Base-by-base conservation (phyloP, 2,888 invertebrate genomes). In the Thera obeliscata region DNA sequence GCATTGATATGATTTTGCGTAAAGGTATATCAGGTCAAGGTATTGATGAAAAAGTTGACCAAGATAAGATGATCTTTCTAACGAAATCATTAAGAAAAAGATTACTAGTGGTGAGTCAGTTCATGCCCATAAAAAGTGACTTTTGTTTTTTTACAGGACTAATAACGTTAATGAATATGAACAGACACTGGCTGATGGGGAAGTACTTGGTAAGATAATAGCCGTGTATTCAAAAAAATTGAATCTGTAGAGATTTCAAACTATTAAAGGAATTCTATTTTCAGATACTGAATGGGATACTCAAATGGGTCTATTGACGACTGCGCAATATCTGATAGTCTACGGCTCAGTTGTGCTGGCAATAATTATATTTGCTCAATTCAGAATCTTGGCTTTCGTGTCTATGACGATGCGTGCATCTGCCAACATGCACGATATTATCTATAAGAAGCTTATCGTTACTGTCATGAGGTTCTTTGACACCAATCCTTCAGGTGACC, bases 381-480 rank as follows among this genome's bases (percentile, higher is more conserved):
- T 90, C 2, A 89, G 96, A 69, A 95, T 96, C 61, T 76, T 94
- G 0, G 78, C 95, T 2, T 96, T 96, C 81, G 96, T 95, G 67
- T 82, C 87, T 41, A 91, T 94, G 76, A 95, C 95, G 60, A 95
- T 96, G 88, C 94, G 94, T 43, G 95, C 96, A 0, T 96, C 96
- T 2, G 91, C 93, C 72, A 95, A 95, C 73, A 91, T 98, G 38
- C 98, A 98, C 83, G 94, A 96, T 76, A 85, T 87, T 1, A 97
- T 98, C 94, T 98, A 98, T 81, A 84, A 91, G 22, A 94, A 95
- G 73, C 89, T 98, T 50, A 93, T 97, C 1, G 87, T 95, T 69
- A 94, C 96, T 0, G 94, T 96, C 0, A 96, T 97, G 93, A 87
- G 94, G 68, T 98, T 98, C 86, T 98, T 97, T 80, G 96, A 97